Base-by-base conservation (phyloP, 1,140 invertebrate genomes). In the Dendroctonus valens region DNA sequence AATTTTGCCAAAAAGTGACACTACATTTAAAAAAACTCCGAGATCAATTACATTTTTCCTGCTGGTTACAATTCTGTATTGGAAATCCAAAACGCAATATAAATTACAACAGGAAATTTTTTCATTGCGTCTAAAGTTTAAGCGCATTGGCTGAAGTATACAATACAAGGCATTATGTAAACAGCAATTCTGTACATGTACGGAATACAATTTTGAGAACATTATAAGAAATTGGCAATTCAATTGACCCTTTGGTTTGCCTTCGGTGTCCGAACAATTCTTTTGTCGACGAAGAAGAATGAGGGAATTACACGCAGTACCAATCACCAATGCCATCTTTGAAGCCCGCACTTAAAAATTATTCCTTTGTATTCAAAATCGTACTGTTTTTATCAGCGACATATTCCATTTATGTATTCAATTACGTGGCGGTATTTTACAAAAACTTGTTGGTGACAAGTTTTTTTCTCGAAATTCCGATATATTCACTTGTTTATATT, bases 141-240 rank as follows among this genome's bases (percentile, higher is more conserved):
- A 26, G 3, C 26, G 26, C 26, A 26, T 26, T 26, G 26, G 26
- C 26, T 26, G 26, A 26, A 26, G 26, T 26, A 26, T 26, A 26
- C 26, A 26, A 26, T 26, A 26, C 26, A 26, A 26, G 26, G 26
- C 26, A 26, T 26, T 26, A 26, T 26, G 26, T 26, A 26, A 26
- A 26, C 26, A 26, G 26, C 26, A 26, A 73, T 73, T 73, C 72
- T 67, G 60, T 69, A 72, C 70, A 69, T 73, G 72, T 73, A 68
- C 70, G 62, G 51, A 65, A 68, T 55, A 73, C 70, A 73, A 70
- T 72, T 71, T 72, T 64, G 55, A 65, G 70, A 67, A 70, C 70
- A 72, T 73, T 73, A 72, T 73, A 73, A 73, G 72, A 73, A 72
- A 73, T 73, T 73, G 72, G 72, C 72, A 73, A 73, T 73, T 73